Conservation (phyloP, 2,113 vertebrate genomes). For the Corythornis madagascariensis region DNA sequence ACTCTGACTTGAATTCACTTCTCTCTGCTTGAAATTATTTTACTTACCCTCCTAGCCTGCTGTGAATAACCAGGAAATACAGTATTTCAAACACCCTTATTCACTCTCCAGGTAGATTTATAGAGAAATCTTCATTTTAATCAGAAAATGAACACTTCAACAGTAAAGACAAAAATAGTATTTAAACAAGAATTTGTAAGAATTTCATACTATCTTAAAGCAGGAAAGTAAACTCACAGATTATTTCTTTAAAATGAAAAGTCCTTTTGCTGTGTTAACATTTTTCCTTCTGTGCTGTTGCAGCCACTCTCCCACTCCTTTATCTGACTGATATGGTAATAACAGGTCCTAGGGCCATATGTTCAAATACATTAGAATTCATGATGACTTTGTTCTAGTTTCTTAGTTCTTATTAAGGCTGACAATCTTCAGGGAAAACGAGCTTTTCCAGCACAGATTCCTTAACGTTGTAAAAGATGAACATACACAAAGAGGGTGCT, state of each 20-base stretch:
- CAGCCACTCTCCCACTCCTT: slow-evolving; percentile 53
- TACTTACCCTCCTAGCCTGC: neutral
- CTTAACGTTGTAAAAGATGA: slow-evolving; percentile 5
- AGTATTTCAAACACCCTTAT: neutral
- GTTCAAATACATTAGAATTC: slow-evolving; percentile 72
- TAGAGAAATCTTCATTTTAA: neutral
- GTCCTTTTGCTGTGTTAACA: slow-evolving; percentile 46
- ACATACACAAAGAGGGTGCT: neutral
- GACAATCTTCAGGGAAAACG: slow-evolving; percentile 26
- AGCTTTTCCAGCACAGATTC: slow-evolving; percentile 23
- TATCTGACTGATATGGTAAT: slow-evolving; percentile 73
- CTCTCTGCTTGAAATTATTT: slow-evolving; percentile 23
- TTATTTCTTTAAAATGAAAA: slow-evolving; percentile 42
- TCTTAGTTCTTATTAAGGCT: slow-evolving; percentile 48
- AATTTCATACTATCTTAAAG: neutral
- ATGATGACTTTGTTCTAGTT: slow-evolving; percentile 53
- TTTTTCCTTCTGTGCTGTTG: slow-evolving; percentile 56
- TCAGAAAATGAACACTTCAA: neutral
- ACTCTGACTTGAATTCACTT: slow-evolving; percentile 9
- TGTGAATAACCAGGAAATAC: neutral
- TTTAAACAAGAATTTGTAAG: neutral
- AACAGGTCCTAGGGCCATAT: slow-evolving; percentile 65
- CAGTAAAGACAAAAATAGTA: neutral
- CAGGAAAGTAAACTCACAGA: slow-evolving; percentile 9
- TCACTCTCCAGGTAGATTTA: neutral